Percentiles rank a stretch among this genome's conserved stretches.
Evolutionary conservation across 2,797 vertebrate genomes (phyloP).

Genomic region (Threskiornis aethiopicus): DNA sequence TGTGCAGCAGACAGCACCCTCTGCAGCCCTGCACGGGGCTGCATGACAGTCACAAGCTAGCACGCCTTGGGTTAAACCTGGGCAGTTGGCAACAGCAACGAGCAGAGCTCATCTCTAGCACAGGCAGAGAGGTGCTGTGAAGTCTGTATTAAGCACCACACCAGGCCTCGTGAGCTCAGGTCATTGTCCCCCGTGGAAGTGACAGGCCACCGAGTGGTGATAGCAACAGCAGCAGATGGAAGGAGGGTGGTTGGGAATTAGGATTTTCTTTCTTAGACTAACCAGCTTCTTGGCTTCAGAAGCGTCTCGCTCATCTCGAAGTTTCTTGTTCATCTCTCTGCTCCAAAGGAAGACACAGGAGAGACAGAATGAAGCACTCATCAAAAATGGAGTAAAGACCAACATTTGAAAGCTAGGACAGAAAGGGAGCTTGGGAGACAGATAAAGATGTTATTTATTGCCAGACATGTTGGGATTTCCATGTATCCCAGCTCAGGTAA

Average conservation of each 20-base stretch:
- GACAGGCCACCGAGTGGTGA: neutral
- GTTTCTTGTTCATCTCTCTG: conserved; percentile 94
- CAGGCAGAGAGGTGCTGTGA: neutral
- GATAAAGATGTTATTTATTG: neutral
- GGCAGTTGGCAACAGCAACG: neutral
- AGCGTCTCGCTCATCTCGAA: conserved; percentile 91
- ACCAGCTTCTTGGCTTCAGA: conserved; percentile 86
- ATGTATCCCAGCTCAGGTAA: neutral
- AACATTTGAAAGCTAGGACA: neutral
- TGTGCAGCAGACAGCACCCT: neutral
- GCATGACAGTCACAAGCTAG: neutral
- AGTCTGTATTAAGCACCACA: neutral
- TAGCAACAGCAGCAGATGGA: conserved; percentile 65
- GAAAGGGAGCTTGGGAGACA: neutral
- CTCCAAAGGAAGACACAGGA: conserved; percentile 35
- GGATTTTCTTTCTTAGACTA: conserved; percentile 76
- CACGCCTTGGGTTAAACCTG: neutral
- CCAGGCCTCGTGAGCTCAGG: neutral
- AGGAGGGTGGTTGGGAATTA: conserved; percentile 12
- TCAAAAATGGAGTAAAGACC: neutral
- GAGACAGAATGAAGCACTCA: neutral
- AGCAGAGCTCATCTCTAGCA: neutral
- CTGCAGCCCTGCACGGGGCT: neutral
- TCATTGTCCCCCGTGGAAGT: conserved; percentile 64
- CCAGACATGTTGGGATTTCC: neutral